A percentile compares a stretch with the other conserved stretches of the same genome.
These are phyloP conservation scores for Diaperis boleti DNA, from an alignment of 2,888 invertebrate species.

Conservation along the genomic window DNA sequence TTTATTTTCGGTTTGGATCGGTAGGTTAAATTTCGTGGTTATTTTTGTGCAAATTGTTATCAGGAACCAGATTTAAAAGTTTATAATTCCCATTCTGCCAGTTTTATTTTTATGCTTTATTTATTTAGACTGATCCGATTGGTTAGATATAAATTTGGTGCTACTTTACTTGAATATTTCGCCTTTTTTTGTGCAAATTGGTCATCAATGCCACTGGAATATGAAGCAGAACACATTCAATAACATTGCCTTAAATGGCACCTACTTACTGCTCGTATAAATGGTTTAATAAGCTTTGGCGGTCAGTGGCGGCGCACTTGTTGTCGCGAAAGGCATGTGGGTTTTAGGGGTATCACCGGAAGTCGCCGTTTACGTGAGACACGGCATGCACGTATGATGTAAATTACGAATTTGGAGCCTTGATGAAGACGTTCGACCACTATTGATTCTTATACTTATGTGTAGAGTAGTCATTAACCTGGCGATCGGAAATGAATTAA, in stretches of 20 bases:
- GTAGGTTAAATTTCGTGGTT: constrained; percentile 19
- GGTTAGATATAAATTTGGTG: not conserved
- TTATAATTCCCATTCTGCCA: constrained; percentile 27
- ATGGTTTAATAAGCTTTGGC: not conserved
- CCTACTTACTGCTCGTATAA: not conserved
- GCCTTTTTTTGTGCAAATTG: not conserved
- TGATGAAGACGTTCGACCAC: constrained; percentile 16
- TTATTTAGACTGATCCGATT: not conserved
- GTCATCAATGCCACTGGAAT: not conserved
- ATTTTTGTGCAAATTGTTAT: constrained; percentile 33
- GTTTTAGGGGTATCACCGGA: constrained; percentile 13
- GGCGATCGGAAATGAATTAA: constrained; percentile 45
- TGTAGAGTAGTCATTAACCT: constrained; percentile 23
- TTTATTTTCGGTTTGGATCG: not conserved
- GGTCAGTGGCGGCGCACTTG: not conserved
- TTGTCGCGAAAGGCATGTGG: not conserved
- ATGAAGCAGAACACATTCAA: constrained; percentile 7
- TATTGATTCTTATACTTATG: constrained; percentile 10
- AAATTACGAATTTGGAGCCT: constrained; percentile 14
- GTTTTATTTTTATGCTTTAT: constrained; percentile 1
- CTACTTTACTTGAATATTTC: not conserved
- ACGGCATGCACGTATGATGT: constrained; percentile 16
- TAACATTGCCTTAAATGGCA: constrained; percentile 28
- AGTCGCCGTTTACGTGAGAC: constrained; percentile 18
- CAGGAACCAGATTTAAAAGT: constrained; percentile 19